A percentile compares a stretch with the other conserved stretches of the same genome.
Evolutionary conservation across 2,113 vertebrate species (phyloP).

Genomic region (Azemiops feae): DNA sequence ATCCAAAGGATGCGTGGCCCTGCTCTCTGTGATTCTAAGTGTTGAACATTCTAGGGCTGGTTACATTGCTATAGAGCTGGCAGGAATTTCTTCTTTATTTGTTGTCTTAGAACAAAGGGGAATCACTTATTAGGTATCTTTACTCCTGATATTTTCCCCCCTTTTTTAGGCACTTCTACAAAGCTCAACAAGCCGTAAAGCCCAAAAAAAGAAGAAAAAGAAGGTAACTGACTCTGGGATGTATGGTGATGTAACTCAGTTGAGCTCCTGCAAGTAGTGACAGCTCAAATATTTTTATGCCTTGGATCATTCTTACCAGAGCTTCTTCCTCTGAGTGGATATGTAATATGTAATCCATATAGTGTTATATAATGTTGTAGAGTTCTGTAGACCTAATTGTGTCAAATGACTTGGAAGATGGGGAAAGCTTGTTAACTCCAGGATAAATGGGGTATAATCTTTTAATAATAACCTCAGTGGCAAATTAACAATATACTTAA

Average conservation of each 20-base stretch:
- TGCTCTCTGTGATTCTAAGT: background rate
- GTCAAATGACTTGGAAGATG: background rate
- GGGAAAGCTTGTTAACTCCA: background rate
- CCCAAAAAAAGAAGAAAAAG: constrained; percentile 99
- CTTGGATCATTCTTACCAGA: background rate
- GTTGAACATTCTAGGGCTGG: background rate
- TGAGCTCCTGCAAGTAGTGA: fast-evolving
- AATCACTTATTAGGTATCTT: fast-evolving
- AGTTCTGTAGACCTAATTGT: background rate
- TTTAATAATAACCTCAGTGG: background rate
- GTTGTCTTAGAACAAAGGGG: background rate
- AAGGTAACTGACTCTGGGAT: constrained; percentile 73
- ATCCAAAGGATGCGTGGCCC: background rate
- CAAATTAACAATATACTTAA: background rate
- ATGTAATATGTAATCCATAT: background rate
- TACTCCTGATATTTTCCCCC: background rate
- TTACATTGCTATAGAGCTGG: background rate
- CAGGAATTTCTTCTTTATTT: background rate
- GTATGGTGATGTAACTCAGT: background rate
- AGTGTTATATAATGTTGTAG: background rate
- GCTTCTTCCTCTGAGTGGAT: background rate
- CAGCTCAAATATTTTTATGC: background rate
- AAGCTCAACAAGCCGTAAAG: constrained; percentile 94
- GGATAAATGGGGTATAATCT: background rate
- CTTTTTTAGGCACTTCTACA: constrained; percentile 85